A percentile compares a stretch with the other conserved stretches of the same genome.
Conservation (phyloP, 2,113 vertebrate genomes). For the Psilopogon haemacephalus region DNA sequence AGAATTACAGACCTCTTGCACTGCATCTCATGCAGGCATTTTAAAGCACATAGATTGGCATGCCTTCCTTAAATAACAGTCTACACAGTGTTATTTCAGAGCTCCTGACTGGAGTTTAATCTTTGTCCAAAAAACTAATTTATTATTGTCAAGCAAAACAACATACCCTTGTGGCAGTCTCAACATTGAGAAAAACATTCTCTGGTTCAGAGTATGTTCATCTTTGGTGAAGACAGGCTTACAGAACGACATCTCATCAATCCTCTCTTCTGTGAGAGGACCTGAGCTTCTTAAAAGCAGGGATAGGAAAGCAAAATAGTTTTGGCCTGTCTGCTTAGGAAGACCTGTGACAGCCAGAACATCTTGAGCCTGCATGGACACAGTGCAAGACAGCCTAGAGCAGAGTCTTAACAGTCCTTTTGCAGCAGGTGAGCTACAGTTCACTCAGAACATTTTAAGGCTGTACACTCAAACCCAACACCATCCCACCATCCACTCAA, state of each 20-base stretch:
- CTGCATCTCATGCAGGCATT: not conserved
- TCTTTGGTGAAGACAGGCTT: not conserved
- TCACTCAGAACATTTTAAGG: not conserved
- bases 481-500: not conserved
- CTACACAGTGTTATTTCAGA: not conserved
- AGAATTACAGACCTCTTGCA: not conserved
- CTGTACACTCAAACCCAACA: not conserved
- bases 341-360: not conserved
- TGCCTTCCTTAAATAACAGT: not conserved
- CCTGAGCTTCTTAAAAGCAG: not conserved
- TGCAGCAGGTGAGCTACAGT: not conserved
- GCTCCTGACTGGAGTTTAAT: not conserved
- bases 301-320: not conserved
- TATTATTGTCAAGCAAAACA: not conserved
- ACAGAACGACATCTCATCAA: not conserved
- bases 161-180: not conserved
- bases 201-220: not conserved
- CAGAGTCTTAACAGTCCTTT: not conserved
- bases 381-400: fast-evolving
- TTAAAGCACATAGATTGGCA: not conserved
- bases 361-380: not conserved
- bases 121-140: not conserved
- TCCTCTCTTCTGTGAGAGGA: not conserved
- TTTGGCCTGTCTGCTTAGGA: not conserved
- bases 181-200: not conserved